Percentiles rank a stretch among this genome's conserved stretches.
Evolutionary conservation across 2,113 vertebrate species (phyloP).

Genomic region (Scomber colias): DNA sequence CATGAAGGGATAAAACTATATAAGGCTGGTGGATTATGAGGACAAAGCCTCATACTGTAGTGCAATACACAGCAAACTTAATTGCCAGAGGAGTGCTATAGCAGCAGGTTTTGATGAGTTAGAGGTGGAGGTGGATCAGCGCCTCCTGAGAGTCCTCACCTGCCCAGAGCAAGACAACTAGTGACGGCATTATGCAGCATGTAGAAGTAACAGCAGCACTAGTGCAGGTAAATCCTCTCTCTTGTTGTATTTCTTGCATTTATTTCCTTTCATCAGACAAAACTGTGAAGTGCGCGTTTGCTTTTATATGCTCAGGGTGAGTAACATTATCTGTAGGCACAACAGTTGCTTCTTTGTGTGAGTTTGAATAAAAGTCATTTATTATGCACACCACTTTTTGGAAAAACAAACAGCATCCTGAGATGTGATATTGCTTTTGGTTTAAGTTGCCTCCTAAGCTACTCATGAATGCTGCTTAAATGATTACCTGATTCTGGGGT

Average conservation of each 20-base stretch:
- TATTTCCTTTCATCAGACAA: slow-evolving; percentile 17
- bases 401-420: slow-evolving; percentile 22
- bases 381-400: slow-evolving; percentile 16
- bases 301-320: slow-evolving; percentile 28
- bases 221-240: not conserved
- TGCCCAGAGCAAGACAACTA: not conserved
- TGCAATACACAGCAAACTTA: not conserved
- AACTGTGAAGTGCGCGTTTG: slow-evolving; percentile 7
- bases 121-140: slow-evolving; percentile 9
- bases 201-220: not conserved
- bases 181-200: not conserved
- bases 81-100: not conserved
- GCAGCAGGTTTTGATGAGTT: slow-evolving; percentile 1
- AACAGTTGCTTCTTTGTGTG: slow-evolving; percentile 32
- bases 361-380: slow-evolving; percentile 29
- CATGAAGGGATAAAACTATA: too few species aligned
- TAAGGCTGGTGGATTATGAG: too few species aligned
- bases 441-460: slow-evolving; percentile 2
- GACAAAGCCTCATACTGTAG: not conserved
- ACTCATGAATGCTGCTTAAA: slow-evolving; percentile 13
- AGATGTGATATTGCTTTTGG: slow-evolving; percentile 28
- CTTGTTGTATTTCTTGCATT: slow-evolving; percentile 19
- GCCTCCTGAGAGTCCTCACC: slow-evolving; percentile 2
- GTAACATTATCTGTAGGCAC: slow-evolving; percentile 24
- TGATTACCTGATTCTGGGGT: slow-evolving; percentile 21